These are phyloP conservation scores for Rhadinocentrus ornatus DNA, from an alignment of 2,797 vertebrate genomes.

Conservation along the genomic window DNA sequence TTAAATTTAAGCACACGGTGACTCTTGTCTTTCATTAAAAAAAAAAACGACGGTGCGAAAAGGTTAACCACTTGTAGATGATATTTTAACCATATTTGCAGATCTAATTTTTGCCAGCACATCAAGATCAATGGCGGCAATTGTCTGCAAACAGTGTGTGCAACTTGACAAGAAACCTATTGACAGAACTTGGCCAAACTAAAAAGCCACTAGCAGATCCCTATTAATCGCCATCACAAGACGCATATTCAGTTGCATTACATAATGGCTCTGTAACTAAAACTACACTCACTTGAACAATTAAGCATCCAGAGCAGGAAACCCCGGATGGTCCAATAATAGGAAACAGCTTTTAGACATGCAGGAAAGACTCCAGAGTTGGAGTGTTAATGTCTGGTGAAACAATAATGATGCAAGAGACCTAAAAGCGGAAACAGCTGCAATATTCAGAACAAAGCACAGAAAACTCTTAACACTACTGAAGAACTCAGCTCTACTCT, in stretches of 20 bases:
- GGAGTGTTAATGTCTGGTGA: conserved; percentile 23
- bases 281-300: conserved; percentile 51
- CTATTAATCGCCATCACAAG: conserved; percentile 16
- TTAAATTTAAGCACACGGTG: neutral
- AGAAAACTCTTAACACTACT: neutral
- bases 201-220: conserved; percentile 19
- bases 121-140: conserved; percentile 31
- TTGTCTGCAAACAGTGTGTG: conserved; percentile 34
- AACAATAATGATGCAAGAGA: conserved; percentile 4
- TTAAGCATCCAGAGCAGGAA: conserved; percentile 34
- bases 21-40: neutral
- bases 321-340: conserved; percentile 1
- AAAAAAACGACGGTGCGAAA: conserved; percentile 12
- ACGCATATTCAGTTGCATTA: conserved; percentile 25
- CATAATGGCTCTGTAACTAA: conserved; percentile 62
- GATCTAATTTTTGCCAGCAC: conserved; percentile 51
- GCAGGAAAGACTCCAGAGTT: conserved; percentile 1
- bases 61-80: conserved; percentile 46
- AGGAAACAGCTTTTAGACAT: conserved; percentile 3
- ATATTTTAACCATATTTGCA: conserved; percentile 58
- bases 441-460: neutral
- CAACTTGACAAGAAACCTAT: conserved; percentile 38
- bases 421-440: neutral
- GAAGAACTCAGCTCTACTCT: conserved; percentile 6
- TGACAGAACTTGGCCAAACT: conserved; percentile 24